These are phyloP conservation scores for Nettapus auritus DNA, from an alignment of 2,113 vertebrate genomes.

Conservation along the genomic window DNA sequence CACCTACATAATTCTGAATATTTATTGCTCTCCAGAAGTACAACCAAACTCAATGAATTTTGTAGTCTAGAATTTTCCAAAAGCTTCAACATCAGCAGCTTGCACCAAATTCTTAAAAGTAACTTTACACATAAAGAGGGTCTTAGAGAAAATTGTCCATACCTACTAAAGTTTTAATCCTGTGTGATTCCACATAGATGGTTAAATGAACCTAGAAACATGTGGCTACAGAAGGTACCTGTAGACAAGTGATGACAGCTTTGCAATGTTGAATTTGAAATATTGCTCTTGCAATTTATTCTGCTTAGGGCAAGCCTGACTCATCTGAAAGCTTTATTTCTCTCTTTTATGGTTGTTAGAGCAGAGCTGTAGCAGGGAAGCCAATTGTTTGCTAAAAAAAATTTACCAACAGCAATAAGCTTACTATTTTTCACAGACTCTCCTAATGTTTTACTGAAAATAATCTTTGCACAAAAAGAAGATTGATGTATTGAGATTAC, in stretches of 20 bases:
- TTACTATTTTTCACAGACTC: slow-evolving; percentile 26
- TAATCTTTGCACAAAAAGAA: slow-evolving; percentile 4
- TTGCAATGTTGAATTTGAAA: slow-evolving; percentile 18
- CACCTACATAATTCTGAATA: background rate
- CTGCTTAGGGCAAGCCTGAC: background rate
- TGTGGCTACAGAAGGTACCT: background rate
- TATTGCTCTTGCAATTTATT: background rate
- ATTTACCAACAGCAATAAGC: slow-evolving; percentile 40
- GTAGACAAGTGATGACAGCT: background rate
- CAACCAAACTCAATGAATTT: background rate
- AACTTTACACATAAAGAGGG: background rate
- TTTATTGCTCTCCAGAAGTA: background rate
- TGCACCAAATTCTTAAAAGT: background rate
- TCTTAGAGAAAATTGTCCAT: background rate
- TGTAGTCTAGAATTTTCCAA: background rate
- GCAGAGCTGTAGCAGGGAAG: background rate
- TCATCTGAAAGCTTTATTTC: slow-evolving; percentile 33
- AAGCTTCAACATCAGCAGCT: background rate
- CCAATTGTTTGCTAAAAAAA: slow-evolving; percentile 13
- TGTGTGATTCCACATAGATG: background rate
- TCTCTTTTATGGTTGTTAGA: slow-evolving; percentile 14
- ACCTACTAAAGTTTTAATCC: background rate
- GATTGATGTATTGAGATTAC: slow-evolving; percentile 6
- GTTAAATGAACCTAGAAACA: background rate
- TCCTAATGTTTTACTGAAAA: slow-evolving; percentile 28